Percentiles rank a stretch among this genome's conserved stretches.
Evolutionary conservation across 2,113 vertebrate genomes (phyloP).

Genomic region (Prolemur simus): DNA sequence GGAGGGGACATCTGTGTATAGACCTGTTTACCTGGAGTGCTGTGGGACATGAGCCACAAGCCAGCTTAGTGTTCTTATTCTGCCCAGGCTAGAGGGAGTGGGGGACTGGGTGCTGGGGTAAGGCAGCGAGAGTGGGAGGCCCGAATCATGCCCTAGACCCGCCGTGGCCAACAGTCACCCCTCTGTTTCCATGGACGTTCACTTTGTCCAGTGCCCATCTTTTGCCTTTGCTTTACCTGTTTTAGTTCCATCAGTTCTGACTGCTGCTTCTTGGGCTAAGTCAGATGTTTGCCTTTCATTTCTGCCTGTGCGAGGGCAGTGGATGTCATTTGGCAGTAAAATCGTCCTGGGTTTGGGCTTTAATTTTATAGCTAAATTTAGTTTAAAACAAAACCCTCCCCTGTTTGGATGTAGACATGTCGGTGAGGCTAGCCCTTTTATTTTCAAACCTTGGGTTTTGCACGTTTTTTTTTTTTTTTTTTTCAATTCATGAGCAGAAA

Average conservation of each 20-base stretch:
- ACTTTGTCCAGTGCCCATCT: background rate
- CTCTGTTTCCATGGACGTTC: background rate
- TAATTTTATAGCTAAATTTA: constrained; percentile 16
- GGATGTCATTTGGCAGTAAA: background rate
- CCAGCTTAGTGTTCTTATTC: background rate
- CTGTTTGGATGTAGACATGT: background rate
- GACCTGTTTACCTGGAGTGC: background rate
- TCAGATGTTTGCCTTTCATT: background rate
- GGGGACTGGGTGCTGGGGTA: accelerated
- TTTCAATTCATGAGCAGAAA: background rate
- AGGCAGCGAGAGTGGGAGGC: background rate
- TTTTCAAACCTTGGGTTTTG: constrained; percentile 4
- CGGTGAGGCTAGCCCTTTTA: background rate
- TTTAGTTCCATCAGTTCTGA: background rate
- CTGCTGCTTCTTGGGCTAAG: background rate
- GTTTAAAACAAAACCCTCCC: background rate
- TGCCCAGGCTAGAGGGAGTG: background rate
- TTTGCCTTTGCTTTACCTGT: background rate
- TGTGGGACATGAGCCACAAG: background rate
- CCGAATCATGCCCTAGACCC: background rate
- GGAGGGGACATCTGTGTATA: background rate
- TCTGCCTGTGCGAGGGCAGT: background rate
- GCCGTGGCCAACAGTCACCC: background rate
- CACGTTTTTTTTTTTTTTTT: background rate
- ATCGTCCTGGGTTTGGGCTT: background rate